Base-by-base conservation (phyloP, 2,888 invertebrate genomes). In the Diploptera punctata region DNA sequence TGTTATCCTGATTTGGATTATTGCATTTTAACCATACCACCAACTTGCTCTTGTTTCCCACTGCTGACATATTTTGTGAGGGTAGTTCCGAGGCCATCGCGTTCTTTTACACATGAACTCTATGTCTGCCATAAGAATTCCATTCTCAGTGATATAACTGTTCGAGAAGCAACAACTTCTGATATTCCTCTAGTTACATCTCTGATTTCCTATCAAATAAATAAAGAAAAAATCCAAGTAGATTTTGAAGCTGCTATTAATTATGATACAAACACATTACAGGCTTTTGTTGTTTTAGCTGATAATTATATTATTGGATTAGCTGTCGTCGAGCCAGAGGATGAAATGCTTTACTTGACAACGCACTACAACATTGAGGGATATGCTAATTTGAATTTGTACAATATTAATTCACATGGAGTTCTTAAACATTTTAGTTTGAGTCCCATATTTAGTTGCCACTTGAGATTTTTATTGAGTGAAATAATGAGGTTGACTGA, bases 1-100 rank as follows among this genome's bases (percentile, higher is more conserved):
- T 84, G 88, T 49, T 91, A 87, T 81, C 89, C 89, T 1, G 82
- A 87, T 3, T 84, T 85, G 29, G 91, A 93, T 61, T 92, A 90
- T 77, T 88, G 89, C 78, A 80, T 89, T 16, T 79, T 89, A 72
- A 85, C 88, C 7, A 77, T 89, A 7, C 90, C 90, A 0, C 84
- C 86, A 0, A 82, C 82, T 3, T 82, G 84, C 60, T 80, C 84
- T 0, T 82, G 83, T n/a, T 86, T 86, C 72, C 84, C 87, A 0
- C 80, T 89, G 16, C 80, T 89, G n/a, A 84, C n/a, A n/a, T n/a
- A 61, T 18, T 70, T 69, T 3, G 75, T 82, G 81, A 78, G 78
- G 69, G 82, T 83, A 0, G 79, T 82, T 1, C 80, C 83, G 18
- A 79, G 81, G 69, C 76, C 78, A 16, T 76, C 78, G 60, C 78